Evolutionary conservation across 2,888 invertebrate genomes (phyloP).

Genomic region (Cosmia pyralina): DNA sequence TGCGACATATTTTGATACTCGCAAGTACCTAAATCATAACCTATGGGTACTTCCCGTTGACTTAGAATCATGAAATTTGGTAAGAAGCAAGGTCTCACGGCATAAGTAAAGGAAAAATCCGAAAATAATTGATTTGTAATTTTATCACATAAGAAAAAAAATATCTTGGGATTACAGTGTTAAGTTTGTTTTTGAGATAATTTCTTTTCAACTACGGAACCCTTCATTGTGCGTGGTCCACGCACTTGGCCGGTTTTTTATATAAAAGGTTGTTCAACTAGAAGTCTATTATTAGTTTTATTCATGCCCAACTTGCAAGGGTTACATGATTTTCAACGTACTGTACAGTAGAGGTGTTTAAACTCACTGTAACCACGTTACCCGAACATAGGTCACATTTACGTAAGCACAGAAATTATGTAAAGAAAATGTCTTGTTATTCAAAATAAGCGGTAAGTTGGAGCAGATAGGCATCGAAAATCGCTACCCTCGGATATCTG

Average conservation of each 20-base stretch:
- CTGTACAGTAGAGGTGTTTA: neutral
- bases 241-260: neutral
- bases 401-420: slow-evolving; percentile 58
- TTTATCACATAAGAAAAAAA: too few relatives aligned
- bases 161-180: too few relatives aligned
- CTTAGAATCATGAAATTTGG: too few relatives aligned
- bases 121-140: too few relatives aligned
- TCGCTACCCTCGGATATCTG: slow-evolving; percentile 64
- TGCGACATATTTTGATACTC: too few relatives aligned
- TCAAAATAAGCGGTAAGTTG: slow-evolving; percentile 59
- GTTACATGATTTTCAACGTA: slow-evolving; percentile 13
- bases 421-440: slow-evolving; percentile 64
- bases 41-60: too few relatives aligned
- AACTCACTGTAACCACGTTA: slow-evolving; percentile 29
- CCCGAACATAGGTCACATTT: slow-evolving; percentile 54
- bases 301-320: slow-evolving; percentile 16
- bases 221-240: too few relatives aligned
- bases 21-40: too few relatives aligned
- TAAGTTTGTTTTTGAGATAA: too few relatives aligned
- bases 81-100: too few relatives aligned
- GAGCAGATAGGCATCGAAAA: slow-evolving; percentile 63
- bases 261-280: slow-evolving; percentile 9
- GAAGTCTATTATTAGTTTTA: slow-evolving; percentile 13
- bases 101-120: too few relatives aligned
- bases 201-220: too few relatives aligned